phyloP scores from a whole-genome alignment of 1,140 invertebrate species.

The Aricia agestis region DNA sequence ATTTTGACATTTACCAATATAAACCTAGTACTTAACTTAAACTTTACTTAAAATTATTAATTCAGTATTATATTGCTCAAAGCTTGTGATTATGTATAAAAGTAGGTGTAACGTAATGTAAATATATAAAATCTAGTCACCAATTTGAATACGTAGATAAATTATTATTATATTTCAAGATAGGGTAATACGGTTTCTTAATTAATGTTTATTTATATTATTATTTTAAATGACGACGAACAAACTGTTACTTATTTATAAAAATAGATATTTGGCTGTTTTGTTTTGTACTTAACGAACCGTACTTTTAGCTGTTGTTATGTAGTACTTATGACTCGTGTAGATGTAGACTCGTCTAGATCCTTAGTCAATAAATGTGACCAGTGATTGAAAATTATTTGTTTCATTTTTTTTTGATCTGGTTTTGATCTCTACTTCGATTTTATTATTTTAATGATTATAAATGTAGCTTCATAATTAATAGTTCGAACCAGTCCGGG shows the following conservation, averaged over 20 bases:
- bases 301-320: neutral
- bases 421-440: no score
- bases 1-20: neutral
- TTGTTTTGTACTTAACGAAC: neutral
- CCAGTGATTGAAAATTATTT: no score
- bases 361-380: neutral
- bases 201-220: neutral
- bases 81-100: constrained; percentile 10
- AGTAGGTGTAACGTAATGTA: neutral
- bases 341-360: neutral
- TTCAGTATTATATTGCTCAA: constrained; percentile 31
- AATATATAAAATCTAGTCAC: constrained; percentile 26
- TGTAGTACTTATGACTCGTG: neutral
- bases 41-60: neutral
- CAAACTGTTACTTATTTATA: neutral
- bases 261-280: neutral
- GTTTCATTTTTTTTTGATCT: no score
- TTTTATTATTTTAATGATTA: no score
- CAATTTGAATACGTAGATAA: constrained; percentile 11
- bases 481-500: no score
- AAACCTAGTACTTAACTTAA: neutral
- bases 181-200: neutral
- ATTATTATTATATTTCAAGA: neutral
- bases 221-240: neutral
- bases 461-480: no score